phyloP scores from a whole-genome alignment of 2,797 vertebrate species.

The Gadopsis bispinosus region DNA sequence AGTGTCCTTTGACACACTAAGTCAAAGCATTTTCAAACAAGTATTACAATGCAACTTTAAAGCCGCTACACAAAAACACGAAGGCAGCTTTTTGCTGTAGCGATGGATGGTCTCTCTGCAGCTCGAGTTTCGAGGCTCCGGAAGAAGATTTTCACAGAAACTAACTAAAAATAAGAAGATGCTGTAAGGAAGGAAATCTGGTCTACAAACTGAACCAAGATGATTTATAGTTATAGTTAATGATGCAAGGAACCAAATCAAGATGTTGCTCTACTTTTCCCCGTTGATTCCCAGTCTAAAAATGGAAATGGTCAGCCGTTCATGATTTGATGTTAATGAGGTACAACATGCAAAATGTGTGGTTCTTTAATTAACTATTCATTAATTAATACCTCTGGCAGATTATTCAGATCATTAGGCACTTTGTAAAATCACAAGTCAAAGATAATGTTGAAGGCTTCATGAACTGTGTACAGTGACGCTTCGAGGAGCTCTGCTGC shows the following conservation, averaged over 20 bases:
- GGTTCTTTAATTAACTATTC: too few relatives aligned
- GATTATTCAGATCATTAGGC: neutral
- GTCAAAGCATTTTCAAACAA: neutral
- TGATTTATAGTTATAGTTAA: neutral
- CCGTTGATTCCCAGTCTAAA: neutral
- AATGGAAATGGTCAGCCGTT: neutral
- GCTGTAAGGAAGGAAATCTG: neutral
- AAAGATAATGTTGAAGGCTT: too few relatives aligned
- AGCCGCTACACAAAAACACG: neutral
- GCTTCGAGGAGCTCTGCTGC: constrained; percentile 68
- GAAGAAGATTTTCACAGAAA: neutral
- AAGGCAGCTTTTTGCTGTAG: neutral
- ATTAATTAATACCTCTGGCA: neutral
- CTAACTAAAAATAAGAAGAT: neutral
- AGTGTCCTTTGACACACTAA: neutral
- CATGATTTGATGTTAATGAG: neutral
- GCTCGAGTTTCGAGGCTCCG: neutral
- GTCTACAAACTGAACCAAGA: neutral
- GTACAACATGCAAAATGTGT: neutral
- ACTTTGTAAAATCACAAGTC: too few relatives aligned
- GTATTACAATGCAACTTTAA: neutral
- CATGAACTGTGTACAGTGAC: too few relatives aligned
- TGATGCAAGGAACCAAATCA: neutral
- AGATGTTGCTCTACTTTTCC: neutral
- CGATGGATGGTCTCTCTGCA: neutral